These are phyloP conservation scores for Sarcophilus harrisii DNA, from an alignment of 2,797 vertebrate genomes.

Conservation along the genomic window DNA sequence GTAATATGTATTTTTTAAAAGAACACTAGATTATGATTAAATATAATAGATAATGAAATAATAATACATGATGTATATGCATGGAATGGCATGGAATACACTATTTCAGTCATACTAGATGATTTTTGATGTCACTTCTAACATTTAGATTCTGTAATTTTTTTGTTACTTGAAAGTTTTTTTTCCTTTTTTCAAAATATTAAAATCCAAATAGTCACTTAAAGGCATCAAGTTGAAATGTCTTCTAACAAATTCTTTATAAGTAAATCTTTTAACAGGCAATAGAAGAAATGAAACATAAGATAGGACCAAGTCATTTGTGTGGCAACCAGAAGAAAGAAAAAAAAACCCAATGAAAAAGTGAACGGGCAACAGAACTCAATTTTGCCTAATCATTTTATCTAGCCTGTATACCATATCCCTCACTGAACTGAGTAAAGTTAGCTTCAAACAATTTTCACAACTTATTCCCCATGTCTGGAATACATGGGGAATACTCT, in stretches of 20 bases:
- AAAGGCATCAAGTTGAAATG: slow-evolving; percentile 23
- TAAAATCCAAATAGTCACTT: neutral
- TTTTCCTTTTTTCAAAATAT: neutral
- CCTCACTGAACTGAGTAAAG: neutral
- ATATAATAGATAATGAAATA: neutral
- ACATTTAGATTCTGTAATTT: neutral
- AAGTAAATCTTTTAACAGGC: neutral
- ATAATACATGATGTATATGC: neutral
- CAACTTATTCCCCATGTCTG: neutral
- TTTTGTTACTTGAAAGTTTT: neutral
- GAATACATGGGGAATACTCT: neutral
- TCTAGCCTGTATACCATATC: neutral
- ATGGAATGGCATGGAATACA: neutral
- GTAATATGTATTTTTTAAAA: neutral
- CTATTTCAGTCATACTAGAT: neutral
- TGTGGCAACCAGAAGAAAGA: neutral
- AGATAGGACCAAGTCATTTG: neutral
- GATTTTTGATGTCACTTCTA: neutral
- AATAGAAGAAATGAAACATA: neutral
- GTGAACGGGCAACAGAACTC: neutral
- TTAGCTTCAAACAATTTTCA: neutral
- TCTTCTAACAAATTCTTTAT: slow-evolving; percentile 11
- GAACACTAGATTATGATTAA: neutral
- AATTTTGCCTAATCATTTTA: neutral
- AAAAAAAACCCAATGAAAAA: neutral